Evolutionary conservation across 2,888 invertebrate species (phyloP), one percentile per base, ranked within the genome.

Genomic region (Marronus borbonicus): DNA sequence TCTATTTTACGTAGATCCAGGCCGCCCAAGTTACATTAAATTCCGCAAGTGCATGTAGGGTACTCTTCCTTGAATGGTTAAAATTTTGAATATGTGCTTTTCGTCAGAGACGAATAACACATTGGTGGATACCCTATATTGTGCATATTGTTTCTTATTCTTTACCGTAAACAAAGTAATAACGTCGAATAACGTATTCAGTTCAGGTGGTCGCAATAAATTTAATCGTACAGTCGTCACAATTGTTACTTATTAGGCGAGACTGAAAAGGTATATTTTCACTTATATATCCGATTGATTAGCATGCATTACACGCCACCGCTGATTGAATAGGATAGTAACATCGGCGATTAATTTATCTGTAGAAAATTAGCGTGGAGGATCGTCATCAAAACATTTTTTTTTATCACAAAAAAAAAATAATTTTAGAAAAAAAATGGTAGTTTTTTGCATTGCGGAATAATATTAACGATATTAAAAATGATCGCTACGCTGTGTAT

Each of bases 231-330:
- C 20, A 10, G 55, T 17, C 20, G 55, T 24, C 10, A 20, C 55
- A 58, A 58, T 58, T 58, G 55, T 58, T 58, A 20, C 55, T 58
- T 58, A 58, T 58, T 58, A 58, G 55, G 55, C 20, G 55, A 17
- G 55, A 58, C 55, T 58, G 20, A 58, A 20, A 17, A n/a, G 20
- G 17, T 5, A 58, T 58, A 55, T 20, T n/a, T 55, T 55, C 17
- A 55, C 8, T 20, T 20, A 7, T 55, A 20, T 58, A 20, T 58
- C 55, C 20, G 20, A 58, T 5, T 58, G 8, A 20, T 58, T 58
- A 17, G 55, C 20, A 58, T 58, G 55, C 20, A 58, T 20, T 17
- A 20, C 55, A 7, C 10, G 2, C 3, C 3, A 7, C 8, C 55
- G 17, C 20, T 58, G 17, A 58, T 44, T 44, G 44, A 44, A 44